Evolutionary conservation across 2,113 vertebrate species (phyloP).

Genomic region (Leptosomus discolor): DNA sequence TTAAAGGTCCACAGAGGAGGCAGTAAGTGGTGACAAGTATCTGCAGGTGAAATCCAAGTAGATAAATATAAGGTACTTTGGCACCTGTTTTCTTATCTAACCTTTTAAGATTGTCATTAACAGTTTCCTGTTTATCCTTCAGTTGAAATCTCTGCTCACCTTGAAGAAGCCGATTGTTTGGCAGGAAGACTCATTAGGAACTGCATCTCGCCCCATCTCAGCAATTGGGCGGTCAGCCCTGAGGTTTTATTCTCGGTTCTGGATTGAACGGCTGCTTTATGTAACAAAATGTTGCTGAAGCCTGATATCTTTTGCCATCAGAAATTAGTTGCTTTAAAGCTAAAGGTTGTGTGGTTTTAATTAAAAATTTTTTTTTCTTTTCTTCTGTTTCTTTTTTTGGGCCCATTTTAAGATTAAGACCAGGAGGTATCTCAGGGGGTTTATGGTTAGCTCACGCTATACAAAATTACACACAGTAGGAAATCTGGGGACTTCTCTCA

Average conservation of each 20-base stretch:
- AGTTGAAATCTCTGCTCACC: conserved; percentile 26
- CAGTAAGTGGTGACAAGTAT: conserved; percentile 23
- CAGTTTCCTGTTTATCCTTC: conserved; percentile 55
- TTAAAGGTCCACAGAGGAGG: neutral
- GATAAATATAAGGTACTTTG: conserved; percentile 49
- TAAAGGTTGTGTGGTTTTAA: neutral
- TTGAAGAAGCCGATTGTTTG: neutral
- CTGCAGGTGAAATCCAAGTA: conserved; percentile 43
- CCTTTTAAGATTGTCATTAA: conserved; percentile 44
- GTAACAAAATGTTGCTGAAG: neutral
- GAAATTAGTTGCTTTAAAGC: neutral
- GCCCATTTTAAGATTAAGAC: neutral
- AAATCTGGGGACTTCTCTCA: conserved; percentile 48
- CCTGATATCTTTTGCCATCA: neutral
- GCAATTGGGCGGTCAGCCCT: neutral
- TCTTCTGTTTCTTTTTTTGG: neutral
- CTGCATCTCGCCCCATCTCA: neutral
- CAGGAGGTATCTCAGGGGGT: neutral
- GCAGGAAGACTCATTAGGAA: neutral
- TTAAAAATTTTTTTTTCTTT: neutral
- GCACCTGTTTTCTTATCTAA: conserved; percentile 64
- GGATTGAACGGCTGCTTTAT: neutral
- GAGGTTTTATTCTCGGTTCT: neutral
- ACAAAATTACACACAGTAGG: neutral
- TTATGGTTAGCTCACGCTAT: neutral